Base-by-base conservation (phyloP, 37 sponge, comb jelly and placozoan genomes). In the Beroe forskalii region DNA sequence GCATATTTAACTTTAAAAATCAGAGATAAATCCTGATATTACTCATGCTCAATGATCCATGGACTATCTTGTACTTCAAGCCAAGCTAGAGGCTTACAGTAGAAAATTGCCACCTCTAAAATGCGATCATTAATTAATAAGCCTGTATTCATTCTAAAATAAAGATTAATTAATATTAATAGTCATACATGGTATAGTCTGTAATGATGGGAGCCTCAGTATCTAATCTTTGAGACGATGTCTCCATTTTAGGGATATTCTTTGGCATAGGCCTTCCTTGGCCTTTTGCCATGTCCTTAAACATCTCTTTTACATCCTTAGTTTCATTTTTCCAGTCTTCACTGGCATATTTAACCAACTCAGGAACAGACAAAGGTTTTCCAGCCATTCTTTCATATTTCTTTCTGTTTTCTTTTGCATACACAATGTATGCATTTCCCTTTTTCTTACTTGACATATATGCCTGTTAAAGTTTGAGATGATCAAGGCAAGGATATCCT, bases 221-320 rank as follows among this genome's bases (percentile, higher is more conserved):
- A 3, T 80, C 86, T 38, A 80, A 28, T 42, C 86, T 35, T 24
- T 80, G 86, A 23, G n/a, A 44, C 4, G 86, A 80, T 80, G 86
- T 80, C 20, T 80, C 86, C 28, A 33, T 35, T 43, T 38, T 80
- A 19, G 35, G 72, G 2, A 19, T 36, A 19, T 32, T 17, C 4
- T 9, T 69, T 14, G 36, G 32, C 2, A 32, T 12, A 17, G 35
- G 28, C 6, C 32, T 20, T 22, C 30, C 55, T n/a, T n/a, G n/a
- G n/a, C n/a, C n/a, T 25, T 80, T 80, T 12, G 86, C 86, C 37
- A 80, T 41, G 23, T 22, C 30, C 20, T 80, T 80, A 39, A 4
- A 80, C 1, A n/a, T 23, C 4, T 44, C 28, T 25, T 80, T 80
- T 20, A 44, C 48, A 42, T 41, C 86, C 3, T 80, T 27, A 28